These are phyloP conservation scores for Okapia johnstoni DNA, from an alignment of 2,113 vertebrate species.

Conservation along the genomic window DNA sequence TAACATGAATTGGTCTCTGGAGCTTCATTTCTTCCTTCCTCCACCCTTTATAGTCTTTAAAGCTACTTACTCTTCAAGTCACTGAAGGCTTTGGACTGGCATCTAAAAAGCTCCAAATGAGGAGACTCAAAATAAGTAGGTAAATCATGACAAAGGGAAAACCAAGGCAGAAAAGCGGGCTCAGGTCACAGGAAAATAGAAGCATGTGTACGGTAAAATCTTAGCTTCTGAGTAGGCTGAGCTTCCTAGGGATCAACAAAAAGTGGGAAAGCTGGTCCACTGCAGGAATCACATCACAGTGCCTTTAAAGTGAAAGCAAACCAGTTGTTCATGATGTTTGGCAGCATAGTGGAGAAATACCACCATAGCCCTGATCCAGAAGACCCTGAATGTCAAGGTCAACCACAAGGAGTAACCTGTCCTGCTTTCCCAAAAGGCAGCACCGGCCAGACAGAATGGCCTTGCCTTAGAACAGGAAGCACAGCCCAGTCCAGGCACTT, in stretches of 20 bases:
- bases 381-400: neutral
- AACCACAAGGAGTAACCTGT: accelerated
- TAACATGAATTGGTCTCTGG: accelerated
- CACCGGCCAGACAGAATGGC: neutral
- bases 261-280: neutral
- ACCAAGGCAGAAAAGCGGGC: neutral
- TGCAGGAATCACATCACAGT: neutral
- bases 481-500: neutral
- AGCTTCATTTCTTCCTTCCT: neutral
- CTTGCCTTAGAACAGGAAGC: neutral
- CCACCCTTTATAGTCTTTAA: neutral
- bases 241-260: neutral
- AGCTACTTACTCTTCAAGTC: neutral
- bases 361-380: neutral
- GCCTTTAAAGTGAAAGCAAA: neutral
- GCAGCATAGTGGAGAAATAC: neutral
- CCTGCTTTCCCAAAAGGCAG: neutral
- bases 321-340: neutral
- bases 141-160: neutral
- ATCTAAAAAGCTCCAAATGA: neutral
- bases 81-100: neutral
- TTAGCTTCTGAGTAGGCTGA: neutral
- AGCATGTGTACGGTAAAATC: neutral
- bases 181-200: neutral
- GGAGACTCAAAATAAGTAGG: neutral